phyloP scores from a whole-genome alignment of 2,113 vertebrate species.

The Phylloscopus trochiloides region DNA sequence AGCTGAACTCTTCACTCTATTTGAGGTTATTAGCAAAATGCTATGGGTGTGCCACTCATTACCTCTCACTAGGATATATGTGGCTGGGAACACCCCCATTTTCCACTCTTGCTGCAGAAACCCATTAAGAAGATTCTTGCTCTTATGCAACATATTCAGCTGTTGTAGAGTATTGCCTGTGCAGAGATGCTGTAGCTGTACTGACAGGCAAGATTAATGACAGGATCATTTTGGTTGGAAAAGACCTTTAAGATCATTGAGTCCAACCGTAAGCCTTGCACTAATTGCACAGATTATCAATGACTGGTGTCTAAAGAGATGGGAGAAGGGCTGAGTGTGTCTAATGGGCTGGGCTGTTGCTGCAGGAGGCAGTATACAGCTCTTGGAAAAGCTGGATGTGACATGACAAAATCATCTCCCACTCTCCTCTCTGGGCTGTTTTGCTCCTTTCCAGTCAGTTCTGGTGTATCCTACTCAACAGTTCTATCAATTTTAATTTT shows the following conservation, averaged over 20 bases:
- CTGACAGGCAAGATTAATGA: conserved; percentile 30
- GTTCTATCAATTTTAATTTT: background rate
- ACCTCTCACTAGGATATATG: conserved; percentile 47
- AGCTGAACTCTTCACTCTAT: conserved; percentile 51
- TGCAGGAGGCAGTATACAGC: background rate
- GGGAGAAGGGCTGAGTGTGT: background rate
- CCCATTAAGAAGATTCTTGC: conserved; percentile 3
- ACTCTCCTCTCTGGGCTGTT: background rate
- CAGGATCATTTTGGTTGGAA: background rate
- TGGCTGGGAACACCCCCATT: conserved; percentile 30
- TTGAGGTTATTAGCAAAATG: conserved; percentile 56
- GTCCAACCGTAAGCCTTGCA: background rate
- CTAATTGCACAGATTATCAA: conserved; percentile 26
- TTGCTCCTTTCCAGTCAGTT: background rate
- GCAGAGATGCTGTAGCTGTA: background rate
- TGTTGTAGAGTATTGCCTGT: background rate
- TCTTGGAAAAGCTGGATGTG: background rate
- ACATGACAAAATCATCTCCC: background rate
- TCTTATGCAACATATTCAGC: background rate
- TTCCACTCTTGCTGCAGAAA: background rate
- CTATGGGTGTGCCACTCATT: conserved; percentile 50
- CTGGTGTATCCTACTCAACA: background rate
- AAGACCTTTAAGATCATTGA: conserved; percentile 13
- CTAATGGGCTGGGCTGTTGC: background rate
- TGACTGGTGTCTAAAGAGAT: conserved; percentile 7